Conservation (phyloP, 2,797 vertebrate genomes). For the Phrynocephalus vlangalii region DNA sequence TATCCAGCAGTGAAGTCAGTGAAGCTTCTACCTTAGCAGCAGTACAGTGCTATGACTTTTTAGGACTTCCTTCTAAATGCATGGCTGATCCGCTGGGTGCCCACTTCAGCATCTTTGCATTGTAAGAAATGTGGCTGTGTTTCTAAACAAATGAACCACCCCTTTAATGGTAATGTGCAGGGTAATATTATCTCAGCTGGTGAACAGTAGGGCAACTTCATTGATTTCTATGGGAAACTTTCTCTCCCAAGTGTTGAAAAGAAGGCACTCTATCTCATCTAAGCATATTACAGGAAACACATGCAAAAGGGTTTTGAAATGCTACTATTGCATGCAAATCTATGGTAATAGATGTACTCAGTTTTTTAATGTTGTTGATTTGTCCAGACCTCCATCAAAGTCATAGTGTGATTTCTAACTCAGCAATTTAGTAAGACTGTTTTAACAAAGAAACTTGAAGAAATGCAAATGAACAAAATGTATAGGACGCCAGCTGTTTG, state of each 20-base stretch:
- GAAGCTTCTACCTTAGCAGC: slow-evolving; percentile 52
- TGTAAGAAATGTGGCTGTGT: background rate
- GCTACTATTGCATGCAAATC: slow-evolving; percentile 60
- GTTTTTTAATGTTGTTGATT: slow-evolving; percentile 36
- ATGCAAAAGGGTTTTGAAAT: slow-evolving; percentile 59
- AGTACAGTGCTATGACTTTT: background rate
- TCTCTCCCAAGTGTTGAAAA: slow-evolving; percentile 42
- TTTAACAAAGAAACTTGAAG: slow-evolving; percentile 59
- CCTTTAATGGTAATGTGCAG: slow-evolving; percentile 11
- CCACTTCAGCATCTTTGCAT: background rate
- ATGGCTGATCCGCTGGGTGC: background rate
- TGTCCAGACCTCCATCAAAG: slow-evolving; percentile 44
- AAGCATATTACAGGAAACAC: slow-evolving; percentile 50
- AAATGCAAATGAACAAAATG: slow-evolving; percentile 31
- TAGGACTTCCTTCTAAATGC: background rate
- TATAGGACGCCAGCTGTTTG: slow-evolving; percentile 64
- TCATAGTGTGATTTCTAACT: slow-evolving; percentile 51
- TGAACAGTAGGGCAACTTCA: slow-evolving; percentile 3
- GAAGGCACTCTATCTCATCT: slow-evolving; percentile 50
- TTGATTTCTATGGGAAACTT: slow-evolving; percentile 36
- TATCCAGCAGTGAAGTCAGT: rapidly evolving
- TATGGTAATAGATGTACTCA: slow-evolving; percentile 44
- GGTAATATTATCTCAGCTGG: background rate
- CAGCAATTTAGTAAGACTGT: slow-evolving; percentile 57
- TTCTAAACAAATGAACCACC: slow-evolving; percentile 24